Evolutionary conservation across 1,140 invertebrate species (phyloP).

Genomic region (Atta texana): DNA sequence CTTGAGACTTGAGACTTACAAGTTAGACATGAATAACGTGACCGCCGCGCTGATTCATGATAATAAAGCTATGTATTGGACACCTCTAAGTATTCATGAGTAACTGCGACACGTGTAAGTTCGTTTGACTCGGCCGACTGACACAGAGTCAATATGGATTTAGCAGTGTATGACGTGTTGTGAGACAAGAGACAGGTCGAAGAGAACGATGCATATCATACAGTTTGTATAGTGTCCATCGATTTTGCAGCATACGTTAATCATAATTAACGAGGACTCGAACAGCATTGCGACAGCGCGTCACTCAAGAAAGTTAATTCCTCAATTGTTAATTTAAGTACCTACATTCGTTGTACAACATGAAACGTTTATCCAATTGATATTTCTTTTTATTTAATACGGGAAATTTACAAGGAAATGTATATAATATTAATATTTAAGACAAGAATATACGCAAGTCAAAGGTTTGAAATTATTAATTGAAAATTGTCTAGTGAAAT

Average conservation of each 20-base stretch:
- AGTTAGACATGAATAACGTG: background rate
- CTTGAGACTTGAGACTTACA: background rate
- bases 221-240: slow-evolving; percentile 29
- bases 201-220: background rate
- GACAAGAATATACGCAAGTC: background rate
- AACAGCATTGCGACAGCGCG: background rate
- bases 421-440: background rate
- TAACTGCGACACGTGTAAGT: background rate
- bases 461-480: no score
- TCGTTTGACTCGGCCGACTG: slow-evolving; percentile 7
- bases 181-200: slow-evolving; percentile 20
- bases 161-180: background rate
- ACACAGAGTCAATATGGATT: slow-evolving; percentile 40
- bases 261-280: background rate
- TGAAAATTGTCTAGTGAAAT: no score
- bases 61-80: background rate
- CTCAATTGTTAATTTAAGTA: background rate
- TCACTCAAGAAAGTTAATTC: background rate
- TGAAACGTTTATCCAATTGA: background rate
- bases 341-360: background rate
- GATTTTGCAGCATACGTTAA: background rate
- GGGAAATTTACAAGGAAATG: background rate
- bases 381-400: background rate
- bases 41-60: slow-evolving; percentile 7
- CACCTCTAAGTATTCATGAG: background rate